A percentile compares a stretch with the other conserved stretches of the same genome.
These are phyloP conservation scores for Doris montereyensis DNA, from an alignment of 2,888 invertebrate genomes.

Conservation along the genomic window DNA sequence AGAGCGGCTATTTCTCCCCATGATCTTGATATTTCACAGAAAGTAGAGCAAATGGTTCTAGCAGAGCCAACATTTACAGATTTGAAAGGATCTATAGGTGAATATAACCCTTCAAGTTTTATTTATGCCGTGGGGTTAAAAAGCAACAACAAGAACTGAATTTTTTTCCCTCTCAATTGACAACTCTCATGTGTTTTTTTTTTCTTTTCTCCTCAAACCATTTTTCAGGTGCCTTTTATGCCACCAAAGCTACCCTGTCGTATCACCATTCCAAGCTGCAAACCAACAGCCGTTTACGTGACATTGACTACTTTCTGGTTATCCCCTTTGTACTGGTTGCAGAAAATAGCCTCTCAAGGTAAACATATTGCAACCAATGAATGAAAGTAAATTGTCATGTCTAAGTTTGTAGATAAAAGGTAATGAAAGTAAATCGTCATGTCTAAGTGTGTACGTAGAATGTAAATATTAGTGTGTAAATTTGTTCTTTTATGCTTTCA, in stretches of 20 bases:
- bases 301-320: constrained; percentile 67
- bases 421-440: no score
- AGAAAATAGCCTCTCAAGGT: constrained; percentile 63
- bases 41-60: constrained; percentile 67
- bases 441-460: no score
- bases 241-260: constrained; percentile 71
- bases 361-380: no score
- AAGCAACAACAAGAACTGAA: no score
- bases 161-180: no score
- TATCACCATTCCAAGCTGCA: constrained; percentile 68
- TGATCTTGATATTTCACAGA: constrained; percentile 70
- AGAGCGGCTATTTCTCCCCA: constrained; percentile 66
- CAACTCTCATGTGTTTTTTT: background rate
- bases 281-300: constrained; percentile 60
- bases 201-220: background rate
- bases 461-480: no score
- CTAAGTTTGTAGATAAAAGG: no score
- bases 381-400: no score
- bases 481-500: no score
- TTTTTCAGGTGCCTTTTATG: constrained; percentile 68
- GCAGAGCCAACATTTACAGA: constrained; percentile 65
- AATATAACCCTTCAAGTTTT: no score
- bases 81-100: constrained; percentile 68
- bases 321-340: constrained; percentile 68
- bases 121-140: background rate